Evolutionary conservation across 1,140 invertebrate species (phyloP).

Genomic region (Caenorhabditis elegans): WBcel235 BX284605.5:10576001-10576500

Average conservation of each 20-base stretch:
- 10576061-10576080: no score
- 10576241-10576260: conserved; percentile 76
- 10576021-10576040: no score
- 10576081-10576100: no score
- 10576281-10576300: conserved; percentile 21
- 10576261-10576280: conserved; percentile 39
- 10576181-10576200: background rate
- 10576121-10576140: no score
- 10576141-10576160: no score
- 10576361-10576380: background rate
- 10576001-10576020: no score
- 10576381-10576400: background rate
- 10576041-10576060: no score
- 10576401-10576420: background rate
- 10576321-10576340: background rate
- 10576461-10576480: no score
- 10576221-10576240: conserved; percentile 83
- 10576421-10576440: background rate
- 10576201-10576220: conserved; percentile 77
- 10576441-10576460: background rate
- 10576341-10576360: background rate
- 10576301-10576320: conserved; percentile 23
- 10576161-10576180: background rate
- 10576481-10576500: no score
- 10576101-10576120: no score